phyloP scores from a whole-genome alignment of 2,113 vertebrate genomes.

The Paramormyrops kingsleyae region DNA sequence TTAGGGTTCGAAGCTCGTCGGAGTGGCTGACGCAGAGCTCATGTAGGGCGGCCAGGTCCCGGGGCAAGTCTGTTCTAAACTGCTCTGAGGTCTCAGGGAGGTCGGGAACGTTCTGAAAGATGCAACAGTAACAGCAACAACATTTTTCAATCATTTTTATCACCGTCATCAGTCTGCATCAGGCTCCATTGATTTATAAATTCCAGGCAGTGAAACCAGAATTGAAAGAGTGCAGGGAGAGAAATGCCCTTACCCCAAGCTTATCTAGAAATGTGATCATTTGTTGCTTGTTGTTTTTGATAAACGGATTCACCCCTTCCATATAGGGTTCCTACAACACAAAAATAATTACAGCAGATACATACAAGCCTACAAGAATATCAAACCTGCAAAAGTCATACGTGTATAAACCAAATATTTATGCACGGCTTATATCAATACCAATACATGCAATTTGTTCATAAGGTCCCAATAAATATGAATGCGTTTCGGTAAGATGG shows the following conservation, averaged over 20 bases:
- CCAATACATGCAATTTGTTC: background rate
- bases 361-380: background rate
- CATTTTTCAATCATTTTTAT: background rate
- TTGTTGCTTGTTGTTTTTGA: slow-evolving; percentile 95
- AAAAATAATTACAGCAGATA: background rate
- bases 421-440: background rate
- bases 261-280: slow-evolving; percentile 99
- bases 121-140: background rate
- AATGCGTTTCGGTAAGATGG: background rate
- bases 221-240: background rate
- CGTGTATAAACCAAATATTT: background rate
- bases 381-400: background rate
- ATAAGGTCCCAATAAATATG: background rate
- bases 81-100: slow-evolving; percentile 86
- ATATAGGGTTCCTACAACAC: slow-evolving; percentile 90
- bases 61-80: slow-evolving; percentile 87
- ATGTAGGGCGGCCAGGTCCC: slow-evolving; percentile 88
- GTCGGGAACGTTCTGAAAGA: slow-evolving; percentile 82
- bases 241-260: slow-evolving; percentile 76
- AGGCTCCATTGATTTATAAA: background rate
- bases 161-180: background rate
- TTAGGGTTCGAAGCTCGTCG: slow-evolving; percentile 87
- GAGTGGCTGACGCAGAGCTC: slow-evolving; percentile 90
- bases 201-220: background rate
- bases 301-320: slow-evolving; percentile 99